Evolutionary conservation across 2,888 invertebrate species (phyloP).

Genomic region (Bombyx huttoni): DNA sequence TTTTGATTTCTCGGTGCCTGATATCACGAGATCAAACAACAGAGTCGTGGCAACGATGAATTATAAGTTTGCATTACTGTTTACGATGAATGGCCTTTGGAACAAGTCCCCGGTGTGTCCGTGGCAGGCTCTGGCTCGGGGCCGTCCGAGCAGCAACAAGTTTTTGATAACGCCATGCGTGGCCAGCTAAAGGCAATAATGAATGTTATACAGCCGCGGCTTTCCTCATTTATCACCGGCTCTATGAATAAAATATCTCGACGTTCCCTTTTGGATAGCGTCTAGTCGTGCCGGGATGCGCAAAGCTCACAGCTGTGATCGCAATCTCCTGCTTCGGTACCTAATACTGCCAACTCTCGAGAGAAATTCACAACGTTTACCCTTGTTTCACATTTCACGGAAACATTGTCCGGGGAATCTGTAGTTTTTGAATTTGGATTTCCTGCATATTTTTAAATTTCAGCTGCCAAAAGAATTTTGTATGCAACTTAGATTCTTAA

Average conservation of each 20-base stretch:
- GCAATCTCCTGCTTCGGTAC: conserved; percentile 41
- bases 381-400: conserved; percentile 32
- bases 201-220: conserved; percentile 59
- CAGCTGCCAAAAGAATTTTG: too few relatives aligned
- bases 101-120: conserved; percentile 46
- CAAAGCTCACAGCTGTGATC: conserved; percentile 45
- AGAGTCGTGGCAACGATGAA: conserved; percentile 41
- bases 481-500: too few relatives aligned
- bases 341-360: conserved; percentile 43
- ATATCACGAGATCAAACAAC: conserved; percentile 32
- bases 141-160: conserved; percentile 53
- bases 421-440: too few relatives aligned
- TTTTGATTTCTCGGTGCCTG: conserved; percentile 22
- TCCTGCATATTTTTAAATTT: too few relatives aligned
- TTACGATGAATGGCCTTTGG: conserved; percentile 49
- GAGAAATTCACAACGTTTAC: conserved; percentile 42
- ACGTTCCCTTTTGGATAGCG: conserved; percentile 54
- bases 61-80: conserved; percentile 48
- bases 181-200: conserved; percentile 58
- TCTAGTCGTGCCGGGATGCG: conserved; percentile 51
- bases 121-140: conserved; percentile 37
- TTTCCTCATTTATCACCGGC: conserved; percentile 61
- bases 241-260: conserved; percentile 68
- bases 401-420: too few relatives aligned
- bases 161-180: conserved; percentile 63